Base-by-base conservation (phyloP, 1,140 invertebrate species). In the Penaeus vannamei region DNA sequence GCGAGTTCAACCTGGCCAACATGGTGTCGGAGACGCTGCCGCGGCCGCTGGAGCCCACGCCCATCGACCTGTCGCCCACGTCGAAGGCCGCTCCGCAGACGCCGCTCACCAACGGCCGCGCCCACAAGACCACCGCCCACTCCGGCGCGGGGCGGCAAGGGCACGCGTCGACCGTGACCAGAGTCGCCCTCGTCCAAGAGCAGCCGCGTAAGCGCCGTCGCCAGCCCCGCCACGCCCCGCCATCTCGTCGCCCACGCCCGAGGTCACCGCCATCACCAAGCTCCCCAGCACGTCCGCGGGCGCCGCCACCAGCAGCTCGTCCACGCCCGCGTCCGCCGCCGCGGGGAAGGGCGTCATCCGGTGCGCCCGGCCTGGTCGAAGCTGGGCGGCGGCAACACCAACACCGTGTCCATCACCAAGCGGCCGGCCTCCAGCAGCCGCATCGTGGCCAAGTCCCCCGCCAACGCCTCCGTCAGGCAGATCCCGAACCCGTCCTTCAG, bases 401-500 rank as follows among this genome's bases (percentile, higher is more conserved):
- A 90, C 53, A 90, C 88, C 8, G 88, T 90, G 20, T 90, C 88
- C 12, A 90, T 90, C 76, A 90, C 88, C 14, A 90, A 90, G 66
- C 88, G 88, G 46, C 88, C 88, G 32, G 72, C 80, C 26, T 85
- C 84, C 36, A 85, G 23, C 36, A 87, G 82, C 61, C 32, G 80
- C 36, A 79, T 83, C n/a, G 83, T 90, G 32, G 59, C 88, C 26
- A 91, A 91, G 77, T 89, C 87, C 14, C 86, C 86, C 7, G 88
- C 88, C 19, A 91, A 91, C 64, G 88, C 89, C 32, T 90, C 89
- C 17, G 85, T 91, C 42, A 46, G 91, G 29, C 88, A 91, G 59
- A 91, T 91, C 42, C 91, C 91, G 46, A 91, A 91, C 62, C 91
- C 91, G 22, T 91, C 91, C 36, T 81, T 90, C 42, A n/a, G 61